Evolutionary conservation across 2,888 invertebrate genomes (phyloP).

Genomic region (Temnothorax rugatulus): DNA sequence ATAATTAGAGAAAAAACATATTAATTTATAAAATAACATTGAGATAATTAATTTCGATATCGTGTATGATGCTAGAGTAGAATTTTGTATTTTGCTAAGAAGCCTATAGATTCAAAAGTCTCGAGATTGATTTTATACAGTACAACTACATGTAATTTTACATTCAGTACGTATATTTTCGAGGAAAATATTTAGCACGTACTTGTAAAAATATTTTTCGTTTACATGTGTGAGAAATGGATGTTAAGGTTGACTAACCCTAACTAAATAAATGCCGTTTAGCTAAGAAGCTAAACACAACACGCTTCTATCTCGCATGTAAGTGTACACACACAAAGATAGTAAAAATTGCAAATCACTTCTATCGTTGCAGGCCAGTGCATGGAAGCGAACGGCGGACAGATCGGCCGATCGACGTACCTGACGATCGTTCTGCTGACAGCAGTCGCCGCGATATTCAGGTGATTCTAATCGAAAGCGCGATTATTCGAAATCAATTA

Average conservation of each 20-base stretch:
- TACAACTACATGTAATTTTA: not conserved
- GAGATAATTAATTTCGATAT: not conserved
- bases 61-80: not conserved
- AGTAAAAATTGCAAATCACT: not conserved
- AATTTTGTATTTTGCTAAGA: not conserved
- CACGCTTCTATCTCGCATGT: not conserved
- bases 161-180: not conserved
- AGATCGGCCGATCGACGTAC: conserved; percentile 78
- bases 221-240: not conserved
- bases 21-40: not conserved
- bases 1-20: not conserved
- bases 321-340: not conserved
- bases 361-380: conserved; percentile 88
- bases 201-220: not conserved
- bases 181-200: not conserved
- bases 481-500: conserved; percentile 66
- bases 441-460: conserved; percentile 80
- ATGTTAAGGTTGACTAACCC: not conserved
- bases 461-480: conserved; percentile 83
- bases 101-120: not conserved
- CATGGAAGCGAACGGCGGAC: conserved; percentile 86
- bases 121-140: not conserved
- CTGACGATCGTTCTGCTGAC: conserved; percentile 79
- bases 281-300: not conserved
- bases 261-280: conserved; percentile 1